phyloP scores from a whole-genome alignment of 2,888 invertebrate genomes.

The Saturnia pavonia region DNA sequence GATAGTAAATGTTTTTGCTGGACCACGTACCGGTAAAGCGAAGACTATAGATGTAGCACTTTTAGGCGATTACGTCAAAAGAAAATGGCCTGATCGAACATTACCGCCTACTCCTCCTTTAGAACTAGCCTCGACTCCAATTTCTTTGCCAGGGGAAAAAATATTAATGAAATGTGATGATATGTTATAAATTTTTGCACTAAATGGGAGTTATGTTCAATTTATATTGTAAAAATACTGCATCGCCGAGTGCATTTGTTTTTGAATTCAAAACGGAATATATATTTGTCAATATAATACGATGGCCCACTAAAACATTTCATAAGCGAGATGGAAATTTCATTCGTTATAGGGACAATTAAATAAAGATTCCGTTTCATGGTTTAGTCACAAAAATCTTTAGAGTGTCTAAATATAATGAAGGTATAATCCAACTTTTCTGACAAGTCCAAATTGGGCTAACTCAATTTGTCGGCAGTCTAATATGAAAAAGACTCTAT shows the following conservation, averaged over 20 bases:
- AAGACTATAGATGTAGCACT: constrained; percentile 46
- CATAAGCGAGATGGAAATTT: neutral
- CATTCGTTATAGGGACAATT: neutral
- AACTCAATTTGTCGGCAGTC: neutral
- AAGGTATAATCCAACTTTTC: neutral
- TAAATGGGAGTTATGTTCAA: constrained; percentile 18
- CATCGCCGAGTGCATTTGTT: neutral
- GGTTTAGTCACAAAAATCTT: neutral
- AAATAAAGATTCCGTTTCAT: no score
- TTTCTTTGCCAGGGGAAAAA: neutral
- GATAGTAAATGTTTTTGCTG: constrained; percentile 47
- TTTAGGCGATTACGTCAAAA: constrained; percentile 52
- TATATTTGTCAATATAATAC: no score
- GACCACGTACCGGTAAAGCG: constrained; percentile 41
- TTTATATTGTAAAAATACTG: constrained; percentile 14
- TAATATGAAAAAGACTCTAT: neutral
- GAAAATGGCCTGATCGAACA: constrained; percentile 62
- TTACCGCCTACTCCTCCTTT: constrained; percentile 57
- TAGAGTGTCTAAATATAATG: neutral
- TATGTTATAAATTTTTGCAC: neutral
- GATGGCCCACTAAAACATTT: neutral
- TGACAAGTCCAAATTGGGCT: neutral
- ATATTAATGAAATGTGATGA: neutral
- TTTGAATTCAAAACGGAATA: neutral
- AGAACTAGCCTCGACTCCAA: constrained; percentile 29